Base-by-base conservation (phyloP, 2,888 invertebrate species). In the Helleia helle region DNA sequence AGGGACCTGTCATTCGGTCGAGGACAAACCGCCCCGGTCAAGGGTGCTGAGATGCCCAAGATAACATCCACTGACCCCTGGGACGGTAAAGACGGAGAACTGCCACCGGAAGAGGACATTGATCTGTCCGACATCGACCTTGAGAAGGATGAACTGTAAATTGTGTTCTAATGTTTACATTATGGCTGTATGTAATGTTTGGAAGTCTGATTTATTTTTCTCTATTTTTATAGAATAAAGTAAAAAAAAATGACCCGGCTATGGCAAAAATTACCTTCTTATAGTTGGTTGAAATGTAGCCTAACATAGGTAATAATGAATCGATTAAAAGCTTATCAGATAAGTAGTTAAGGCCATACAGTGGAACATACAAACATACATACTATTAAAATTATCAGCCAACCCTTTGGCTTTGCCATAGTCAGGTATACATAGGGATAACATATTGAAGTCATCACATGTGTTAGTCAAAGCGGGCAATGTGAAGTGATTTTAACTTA, bases 61-160 rank as follows among this genome's bases (percentile, higher is more conserved):
- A 88, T 96, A 28, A 61, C 74, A 5, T 75, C 77, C 29, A 87
- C 88, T 0, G 91, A 91, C 14, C 84, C 94, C 0, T 99, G 98
- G 98, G 97, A 99, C 70, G 98, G 98, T 11, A 93, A 96, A 65
- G 97, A 99, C 66, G 97, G 94, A 0, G 92, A 93, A 59, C 79
- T 93, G 56, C 94, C 95, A 1, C 87, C 81, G 24, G 93, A 94
- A 69, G 97, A 97, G 59, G 96, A 97, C 50, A 92, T 95, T 48
- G 96, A 97, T 84, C 89, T 97, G 40, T 95, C 95, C 18, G 97
- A 97, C 70, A 86, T 96, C 13, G 93, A 93, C 51, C 84, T 96
- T 29, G 93, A 92, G 49, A 92, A 91, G 67, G 92, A 93, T 52
- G 93, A 93, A 71, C 80, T 93, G 71, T 92, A 89, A 88, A n/a